phyloP scores from a whole-genome alignment of 1,140 invertebrate species.

The Drosophila navojoa region DNA sequence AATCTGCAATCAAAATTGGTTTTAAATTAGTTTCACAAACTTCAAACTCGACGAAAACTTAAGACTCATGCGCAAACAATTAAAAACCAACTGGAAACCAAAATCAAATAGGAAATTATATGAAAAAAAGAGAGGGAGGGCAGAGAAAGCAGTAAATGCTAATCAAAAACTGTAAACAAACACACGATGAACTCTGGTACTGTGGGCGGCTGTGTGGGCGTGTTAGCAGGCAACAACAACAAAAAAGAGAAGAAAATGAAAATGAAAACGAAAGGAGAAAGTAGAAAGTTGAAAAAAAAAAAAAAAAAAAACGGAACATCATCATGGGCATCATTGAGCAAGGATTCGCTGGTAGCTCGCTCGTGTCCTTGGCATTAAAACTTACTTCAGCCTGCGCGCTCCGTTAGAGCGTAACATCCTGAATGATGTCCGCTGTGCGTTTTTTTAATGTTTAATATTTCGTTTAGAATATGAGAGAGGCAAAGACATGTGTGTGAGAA shows the following conservation, averaged over 20 bases:
- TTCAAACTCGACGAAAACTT: conserved; percentile 41
- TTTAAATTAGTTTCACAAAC: conserved; percentile 66
- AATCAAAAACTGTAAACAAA: conserved; percentile 51
- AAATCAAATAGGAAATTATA: conserved; percentile 11
- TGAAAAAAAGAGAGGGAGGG: conserved; percentile 7
- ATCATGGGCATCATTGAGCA: conserved; percentile 29
- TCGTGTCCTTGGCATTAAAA: conserved; percentile 54
- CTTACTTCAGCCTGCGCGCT: conserved; percentile 83
- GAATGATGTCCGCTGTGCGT: conserved; percentile 82
- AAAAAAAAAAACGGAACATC: conserved; percentile 24
- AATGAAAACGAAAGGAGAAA: neutral
- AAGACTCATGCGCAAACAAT: conserved; percentile 76
- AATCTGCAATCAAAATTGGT: conserved; percentile 87
- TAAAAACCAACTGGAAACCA: conserved; percentile 70
- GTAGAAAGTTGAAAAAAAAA: neutral
- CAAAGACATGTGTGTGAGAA: conserved; percentile 39
- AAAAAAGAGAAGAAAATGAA: conserved; percentile 30
- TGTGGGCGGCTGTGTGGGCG: conserved; percentile 10
- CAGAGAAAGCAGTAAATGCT: conserved; percentile 23
- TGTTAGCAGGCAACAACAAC: neutral
- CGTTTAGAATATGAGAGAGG: conserved; percentile 17
- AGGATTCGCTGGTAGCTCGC: conserved; percentile 3
- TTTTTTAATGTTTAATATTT: conserved; percentile 15
- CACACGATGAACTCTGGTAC: conserved; percentile 27
- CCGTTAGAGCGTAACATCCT: conserved; percentile 84